Evolutionary conservation across 2,888 invertebrate genomes (phyloP), one percentile per base, ranked within the genome.

Genomic region (Apamea anceps): DNA sequence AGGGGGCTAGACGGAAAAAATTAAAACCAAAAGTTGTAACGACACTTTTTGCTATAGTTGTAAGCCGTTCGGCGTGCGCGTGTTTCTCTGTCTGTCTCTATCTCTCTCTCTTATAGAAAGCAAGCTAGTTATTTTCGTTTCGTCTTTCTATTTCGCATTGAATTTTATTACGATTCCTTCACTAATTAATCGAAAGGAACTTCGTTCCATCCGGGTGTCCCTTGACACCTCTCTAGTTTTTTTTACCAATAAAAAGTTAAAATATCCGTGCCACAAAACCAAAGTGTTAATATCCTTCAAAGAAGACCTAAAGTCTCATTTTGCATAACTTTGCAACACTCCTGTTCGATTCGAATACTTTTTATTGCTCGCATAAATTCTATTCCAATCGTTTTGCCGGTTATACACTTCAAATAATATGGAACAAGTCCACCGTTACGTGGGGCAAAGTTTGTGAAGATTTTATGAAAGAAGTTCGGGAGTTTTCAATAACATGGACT

Each of bases 351-450:
- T 67, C 66, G 51, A 77, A 77, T 80, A 77, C 79, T 86, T 87
- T 57, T 84, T 82, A 88, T 88, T 86, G 71, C 78, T 82, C 48
- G 70, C 78, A 82, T 86, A 86, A 82, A 86, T 85, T 88, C 71
- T 82, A 79, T 77, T 81, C 76, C 77, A 78, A 84, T 79, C 72
- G 86, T 78, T 81, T 82, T 80, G 45, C 65, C 74, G 67, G 63
- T 80, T 82, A 68, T n/a, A 85, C 81, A 80, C 78, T 77, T 79
- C 42, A 77, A 77, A 79, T 80, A 80, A 76, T 74, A 80, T 82
- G 28, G 71, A 72, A 80, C 65, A 84, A 80, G 54, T 85, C 54
- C 42, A 32, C 42, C 51, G 67, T 75, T 72, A 70, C 68, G 80
- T 57, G 68, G 45, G 68, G 37, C 5, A 45, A 76, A 85, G 66